Evolutionary conservation across 2,888 invertebrate genomes (phyloP).

Genomic region (Macrosiphum euphorbiae): DNA sequence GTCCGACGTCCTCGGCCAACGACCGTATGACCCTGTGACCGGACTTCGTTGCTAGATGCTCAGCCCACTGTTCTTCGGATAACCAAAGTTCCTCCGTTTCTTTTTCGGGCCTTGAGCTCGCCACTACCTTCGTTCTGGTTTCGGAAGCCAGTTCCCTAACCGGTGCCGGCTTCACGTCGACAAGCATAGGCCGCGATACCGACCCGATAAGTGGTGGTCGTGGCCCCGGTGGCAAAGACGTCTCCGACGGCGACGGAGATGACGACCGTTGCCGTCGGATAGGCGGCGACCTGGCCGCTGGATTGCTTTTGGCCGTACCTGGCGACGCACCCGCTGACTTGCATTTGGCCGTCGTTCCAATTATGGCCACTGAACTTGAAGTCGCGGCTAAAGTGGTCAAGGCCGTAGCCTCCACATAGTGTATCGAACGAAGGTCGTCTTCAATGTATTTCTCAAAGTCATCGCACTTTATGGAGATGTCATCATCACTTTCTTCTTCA

Average conservation of each 20-base stretch:
- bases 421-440: conserved; percentile 67
- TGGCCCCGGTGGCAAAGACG: neutral
- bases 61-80: neutral
- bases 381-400: conserved; percentile 68
- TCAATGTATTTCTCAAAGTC: conserved; percentile 66
- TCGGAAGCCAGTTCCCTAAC: conserved; percentile 67
- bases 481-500: conserved; percentile 25
- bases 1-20: neutral
- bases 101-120: neutral
- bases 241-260: neutral
- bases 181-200: conserved; percentile 33
- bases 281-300: neutral
- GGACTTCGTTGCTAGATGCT: neutral
- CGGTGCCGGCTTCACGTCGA: conserved; percentile 67
- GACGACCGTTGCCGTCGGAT: neutral
- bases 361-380: conserved; percentile 68
- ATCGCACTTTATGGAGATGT: conserved; percentile 27
- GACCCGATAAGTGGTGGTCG: neutral
- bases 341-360: conserved; percentile 68
- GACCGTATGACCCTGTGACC: neutral
- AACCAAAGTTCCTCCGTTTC: neutral
- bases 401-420: conserved; percentile 68
- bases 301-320: conserved; percentile 67
- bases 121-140: conserved; percentile 60
- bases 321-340: conserved; percentile 25